Conservation (phyloP, 1,140 invertebrate species). For the Odontomachus brunneus region DNA sequence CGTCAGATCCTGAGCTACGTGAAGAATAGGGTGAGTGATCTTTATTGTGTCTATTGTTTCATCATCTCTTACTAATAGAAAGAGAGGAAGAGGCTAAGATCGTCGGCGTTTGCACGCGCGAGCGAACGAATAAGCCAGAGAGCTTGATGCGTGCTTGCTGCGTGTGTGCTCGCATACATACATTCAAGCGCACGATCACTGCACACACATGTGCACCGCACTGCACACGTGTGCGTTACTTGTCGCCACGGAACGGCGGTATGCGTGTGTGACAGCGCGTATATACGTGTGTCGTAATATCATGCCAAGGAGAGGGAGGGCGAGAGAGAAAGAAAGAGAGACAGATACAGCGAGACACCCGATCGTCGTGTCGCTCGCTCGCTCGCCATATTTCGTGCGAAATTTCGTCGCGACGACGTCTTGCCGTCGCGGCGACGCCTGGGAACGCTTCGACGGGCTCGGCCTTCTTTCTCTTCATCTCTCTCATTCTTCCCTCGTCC, state of each 20-base stretch:
- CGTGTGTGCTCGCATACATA: constrained; percentile 11
- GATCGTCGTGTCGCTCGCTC: constrained; percentile 56
- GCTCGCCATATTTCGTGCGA: constrained; percentile 70
- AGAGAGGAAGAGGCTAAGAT: constrained; percentile 55
- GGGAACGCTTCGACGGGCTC: constrained; percentile 5
- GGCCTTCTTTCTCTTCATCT: neutral
- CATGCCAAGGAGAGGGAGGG: constrained; percentile 63
- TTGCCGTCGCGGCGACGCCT: constrained; percentile 22
- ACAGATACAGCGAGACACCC: constrained; percentile 61
- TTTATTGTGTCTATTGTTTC: neutral
- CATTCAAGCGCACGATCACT: constrained; percentile 16
- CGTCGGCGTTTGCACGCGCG: neutral
- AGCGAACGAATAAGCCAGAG: neutral
- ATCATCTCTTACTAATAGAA: neutral
- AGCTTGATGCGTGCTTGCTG: constrained; percentile 12
- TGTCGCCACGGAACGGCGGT: constrained; percentile 51
- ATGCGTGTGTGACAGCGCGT: constrained; percentile 1
- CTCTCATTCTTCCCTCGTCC: neutral
- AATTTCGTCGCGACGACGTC: constrained; percentile 59
- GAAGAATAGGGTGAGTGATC: constrained; percentile 91
- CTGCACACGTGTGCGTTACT: constrained; percentile 8
- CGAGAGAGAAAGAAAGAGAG: constrained; percentile 65
- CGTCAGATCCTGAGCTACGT: constrained; percentile 96
- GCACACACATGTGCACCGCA: neutral
- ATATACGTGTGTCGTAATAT: constrained; percentile 76